Evolutionary conservation across 2,888 invertebrate species (phyloP), one percentile per base, ranked within the genome.

Genomic region (Perizoma affinitatum): DNA sequence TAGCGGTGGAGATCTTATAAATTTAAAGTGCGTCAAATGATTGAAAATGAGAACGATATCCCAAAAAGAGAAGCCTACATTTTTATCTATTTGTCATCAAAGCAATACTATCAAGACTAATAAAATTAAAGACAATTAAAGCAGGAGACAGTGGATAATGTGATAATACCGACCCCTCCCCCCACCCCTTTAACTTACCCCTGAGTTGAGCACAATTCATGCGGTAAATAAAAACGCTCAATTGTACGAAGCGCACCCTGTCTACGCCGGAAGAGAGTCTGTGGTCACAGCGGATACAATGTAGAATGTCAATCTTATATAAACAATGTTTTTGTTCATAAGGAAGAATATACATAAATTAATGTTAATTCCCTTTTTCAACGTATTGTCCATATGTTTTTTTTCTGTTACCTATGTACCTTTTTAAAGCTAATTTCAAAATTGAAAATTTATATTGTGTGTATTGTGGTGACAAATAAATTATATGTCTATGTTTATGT

Each of bases 141-240:
- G 22, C 60, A 44, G 45, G 54, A 61, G 60, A 61, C 60, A 52
- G 47, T 58, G 53, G 51, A 54, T 61, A 61, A 56, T 53, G 52
- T 56, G 49, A 61, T 61, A 61, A 61, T 48, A 44, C 47, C 41
- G 41, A 61, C 51, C 55, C 55, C n/a, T n/a, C n/a, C n/a, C n/a
- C n/a, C n/a, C n/a, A n/a, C n/a, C n/a, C 55, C 22, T 35, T 4
- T 36, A 10, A 8, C 43, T 33, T 55, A 46, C 38, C 51, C 51
- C 54, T 43, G 50, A 58, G 55, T 53, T 49, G 52, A 50, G 71
- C 58, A 70, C 71, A 71, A 73, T 74, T 69, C 61, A 59, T 53
- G 62, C 67, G 71, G 67, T 74, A 74, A 75, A 78, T 76, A 76
- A 78, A 79, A 77, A 74, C 71, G 66, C 69, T 71, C 72, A 72